Base-by-base conservation (phyloP, 2,797 vertebrate genomes). In the Sparus aurata region DNA sequence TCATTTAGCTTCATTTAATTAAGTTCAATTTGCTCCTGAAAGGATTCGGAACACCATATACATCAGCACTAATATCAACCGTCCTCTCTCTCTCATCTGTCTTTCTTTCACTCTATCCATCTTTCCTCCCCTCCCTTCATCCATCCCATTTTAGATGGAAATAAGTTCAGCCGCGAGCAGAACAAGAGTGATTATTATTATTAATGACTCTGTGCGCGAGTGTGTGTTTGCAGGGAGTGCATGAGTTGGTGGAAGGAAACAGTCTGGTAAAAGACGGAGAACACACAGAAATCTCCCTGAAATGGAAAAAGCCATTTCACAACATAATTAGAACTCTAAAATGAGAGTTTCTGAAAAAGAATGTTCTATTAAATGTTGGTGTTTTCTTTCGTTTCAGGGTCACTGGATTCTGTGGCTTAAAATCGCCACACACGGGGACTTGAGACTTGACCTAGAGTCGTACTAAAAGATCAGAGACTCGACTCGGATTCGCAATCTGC, bases 71-170 rank as follows among this genome's bases (percentile, higher is more conserved):
- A 54, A 52, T 23, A 66, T 53, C 17, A 75, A 15, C 62, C 55
- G 18, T 60, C n/a, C 12, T 63, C 25, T 55, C 34, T 46, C 41
- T 62, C 20, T 45, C 43, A 20, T 60, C 38, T 34, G 12, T 49
- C 27, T 62, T 34, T 47, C 34, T 52, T 67, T 66, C 49, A 43
- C 69, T 65, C 68, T 15, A 64, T 75, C 73, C 57, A 57, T 77
- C 63, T 34, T 50, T 59, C 61, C 46, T 34, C 22, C 22, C 20
- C 38, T 59, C 16, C 61, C 57, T 73, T 52, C 75, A 81, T 81
- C 77, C 62, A 30, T 75, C 59, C 68, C 79, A 58, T 73, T 84
- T 80, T 54, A 77, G 52, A 87, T 85, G 80, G 58, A 84, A 85
- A 84, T 85, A 60, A 60, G 69, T 84, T 84, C 43, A 68, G 67